Percentiles rank a stretch among this genome's conserved stretches.
phyloP scores from a whole-genome alignment of 2,797 vertebrate genomes.

The Tenualosa thibaudeaui region DNA sequence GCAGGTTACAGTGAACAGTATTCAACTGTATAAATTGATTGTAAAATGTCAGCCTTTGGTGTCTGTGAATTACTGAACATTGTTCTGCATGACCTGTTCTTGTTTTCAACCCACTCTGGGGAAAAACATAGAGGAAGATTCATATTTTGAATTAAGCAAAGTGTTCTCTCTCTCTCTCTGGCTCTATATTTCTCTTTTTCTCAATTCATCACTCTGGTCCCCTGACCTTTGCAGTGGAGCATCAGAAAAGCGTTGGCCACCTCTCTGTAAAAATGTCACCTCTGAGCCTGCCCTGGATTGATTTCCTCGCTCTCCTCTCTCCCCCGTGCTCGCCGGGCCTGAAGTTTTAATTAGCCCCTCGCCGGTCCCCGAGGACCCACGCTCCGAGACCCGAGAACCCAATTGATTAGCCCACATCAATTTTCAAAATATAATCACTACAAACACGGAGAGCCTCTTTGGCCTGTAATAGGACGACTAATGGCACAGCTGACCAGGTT shows the following conservation, averaged over 20 bases:
- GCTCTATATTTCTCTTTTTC: background rate
- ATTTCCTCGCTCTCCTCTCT: background rate
- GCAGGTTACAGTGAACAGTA: background rate
- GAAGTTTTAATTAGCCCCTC: slow-evolving; percentile 13
- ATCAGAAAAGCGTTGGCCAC: slow-evolving; percentile 15
- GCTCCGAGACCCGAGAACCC: slow-evolving; percentile 16
- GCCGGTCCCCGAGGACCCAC: background rate
- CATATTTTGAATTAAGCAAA: background rate
- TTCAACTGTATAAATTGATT: background rate
- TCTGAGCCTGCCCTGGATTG: background rate
- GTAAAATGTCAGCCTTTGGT: background rate
- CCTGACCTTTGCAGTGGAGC: slow-evolving; percentile 7
- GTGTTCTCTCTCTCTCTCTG: background rate
- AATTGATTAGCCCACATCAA: background rate
- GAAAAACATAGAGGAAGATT: background rate
- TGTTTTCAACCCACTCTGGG: background rate
- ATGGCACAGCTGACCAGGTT: slow-evolving; percentile 14
- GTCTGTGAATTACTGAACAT: background rate
- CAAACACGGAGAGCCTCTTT: slow-evolving; percentile 13
- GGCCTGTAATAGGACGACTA: slow-evolving; percentile 19
- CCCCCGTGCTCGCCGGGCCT: background rate
- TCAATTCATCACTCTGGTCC: background rate
- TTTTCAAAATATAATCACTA: slow-evolving; percentile 29
- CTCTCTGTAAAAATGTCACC: slow-evolving; percentile 20
- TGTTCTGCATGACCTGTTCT: background rate